phyloP scores from a whole-genome alignment of 1,140 invertebrate genomes.

The Drosophila tropicalis region DNA sequence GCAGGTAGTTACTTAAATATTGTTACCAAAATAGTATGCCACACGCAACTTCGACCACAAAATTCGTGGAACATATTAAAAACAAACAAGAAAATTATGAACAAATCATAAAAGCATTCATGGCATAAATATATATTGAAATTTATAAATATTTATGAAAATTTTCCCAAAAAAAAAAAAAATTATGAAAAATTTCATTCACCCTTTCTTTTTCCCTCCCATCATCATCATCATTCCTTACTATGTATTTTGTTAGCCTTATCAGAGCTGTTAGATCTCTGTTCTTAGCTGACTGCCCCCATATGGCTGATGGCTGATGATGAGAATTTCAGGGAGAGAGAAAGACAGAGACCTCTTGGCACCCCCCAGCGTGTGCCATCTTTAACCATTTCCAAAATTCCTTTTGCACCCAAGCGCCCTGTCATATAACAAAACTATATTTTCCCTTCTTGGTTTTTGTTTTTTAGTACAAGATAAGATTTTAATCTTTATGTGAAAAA shows the following conservation, averaged over 20 bases:
- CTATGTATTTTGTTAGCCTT: slow-evolving; percentile 29
- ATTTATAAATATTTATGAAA: slow-evolving; percentile 64
- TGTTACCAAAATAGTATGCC: slow-evolving; percentile 16
- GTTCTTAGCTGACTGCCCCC: slow-evolving; percentile 25
- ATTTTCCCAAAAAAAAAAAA: slow-evolving; percentile 13
- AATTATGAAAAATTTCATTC: slow-evolving; percentile 57
- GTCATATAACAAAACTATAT: slow-evolving; percentile 66
- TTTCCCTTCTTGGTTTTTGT: slow-evolving; percentile 24
- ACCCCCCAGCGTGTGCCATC: slow-evolving; percentile 81
- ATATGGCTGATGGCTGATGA: slow-evolving; percentile 34
- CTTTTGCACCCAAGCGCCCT: slow-evolving; percentile 72
- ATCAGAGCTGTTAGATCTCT: slow-evolving; percentile 60
- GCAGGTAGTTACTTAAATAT: slow-evolving; percentile 1
- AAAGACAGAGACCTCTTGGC: slow-evolving; percentile 21
- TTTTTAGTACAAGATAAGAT: slow-evolving; percentile 80
- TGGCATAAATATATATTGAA: background rate
- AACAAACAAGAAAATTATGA: slow-evolving; percentile 72
- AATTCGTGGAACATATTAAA: slow-evolving; percentile 62
- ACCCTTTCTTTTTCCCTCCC: slow-evolving; percentile 37
- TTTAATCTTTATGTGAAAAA: slow-evolving; percentile 81
- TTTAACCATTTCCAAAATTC: slow-evolving; percentile 45
- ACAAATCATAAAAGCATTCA: slow-evolving; percentile 64
- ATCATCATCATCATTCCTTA: background rate
- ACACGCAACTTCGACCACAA: slow-evolving; percentile 43
- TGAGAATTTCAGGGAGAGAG: slow-evolving; percentile 12